phyloP scores from a whole-genome alignment of 2,797 vertebrate species.

The Sebastiscus albofasciatus region DNA sequence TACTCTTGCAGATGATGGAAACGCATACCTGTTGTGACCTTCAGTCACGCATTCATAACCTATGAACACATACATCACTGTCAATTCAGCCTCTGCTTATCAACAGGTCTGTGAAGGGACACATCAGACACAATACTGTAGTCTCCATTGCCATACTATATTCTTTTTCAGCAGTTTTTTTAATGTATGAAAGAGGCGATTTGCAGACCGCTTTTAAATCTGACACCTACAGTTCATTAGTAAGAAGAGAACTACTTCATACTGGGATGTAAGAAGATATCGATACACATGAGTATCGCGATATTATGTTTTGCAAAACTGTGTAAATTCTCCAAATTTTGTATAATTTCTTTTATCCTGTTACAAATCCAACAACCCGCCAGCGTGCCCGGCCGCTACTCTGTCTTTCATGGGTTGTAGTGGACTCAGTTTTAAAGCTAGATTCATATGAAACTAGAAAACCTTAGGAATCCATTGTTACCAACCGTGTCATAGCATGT shows the following conservation, averaged over 20 bases:
- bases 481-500: no score
- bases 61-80: neutral
- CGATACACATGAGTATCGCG: no score
- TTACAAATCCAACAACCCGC: no score
- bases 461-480: no score
- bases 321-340: no score
- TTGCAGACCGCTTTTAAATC: neutral
- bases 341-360: accelerated
- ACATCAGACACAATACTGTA: neutral
- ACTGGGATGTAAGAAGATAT: no score
- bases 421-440: no score
- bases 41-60: neutral
- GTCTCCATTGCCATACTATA: neutral
- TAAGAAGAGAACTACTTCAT: neutral
- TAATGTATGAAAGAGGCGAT: neutral
- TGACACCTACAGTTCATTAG: neutral
- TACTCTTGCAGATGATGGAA: neutral
- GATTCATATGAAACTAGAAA: no score
- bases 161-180: neutral
- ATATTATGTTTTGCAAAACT: no score
- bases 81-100: neutral
- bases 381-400: no score
- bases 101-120: neutral
- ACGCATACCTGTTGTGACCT: neutral
- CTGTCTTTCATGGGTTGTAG: no score